A percentile compares a stretch with the other conserved stretches of the same genome.
phyloP scores from a whole-genome alignment of 2,113 vertebrate species.

The Copsychus sechellarum region DNA sequence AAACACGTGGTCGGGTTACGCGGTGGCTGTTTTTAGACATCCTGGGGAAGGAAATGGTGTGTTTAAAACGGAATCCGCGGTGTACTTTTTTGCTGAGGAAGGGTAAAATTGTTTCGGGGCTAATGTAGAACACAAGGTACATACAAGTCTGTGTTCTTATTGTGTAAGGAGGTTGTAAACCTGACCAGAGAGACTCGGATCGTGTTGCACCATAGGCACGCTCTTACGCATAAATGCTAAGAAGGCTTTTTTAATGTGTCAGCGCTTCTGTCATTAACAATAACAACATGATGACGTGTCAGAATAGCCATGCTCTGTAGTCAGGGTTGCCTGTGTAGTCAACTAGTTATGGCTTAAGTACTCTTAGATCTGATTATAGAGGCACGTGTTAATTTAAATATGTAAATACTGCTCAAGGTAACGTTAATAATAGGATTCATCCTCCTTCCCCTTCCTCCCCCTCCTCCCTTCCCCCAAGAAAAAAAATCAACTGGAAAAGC shows the following conservation, averaged over 20 bases:
- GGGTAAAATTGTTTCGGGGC: background rate
- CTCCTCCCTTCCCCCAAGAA: background rate
- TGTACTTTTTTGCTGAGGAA: background rate
- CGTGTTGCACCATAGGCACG: background rate
- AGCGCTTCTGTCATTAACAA: background rate
- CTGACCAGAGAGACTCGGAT: background rate
- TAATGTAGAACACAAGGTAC: fast-evolving
- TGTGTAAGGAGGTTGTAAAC: background rate
- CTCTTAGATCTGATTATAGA: constrained; percentile 16
- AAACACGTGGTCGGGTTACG: background rate
- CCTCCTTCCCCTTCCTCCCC: constrained; percentile 6
- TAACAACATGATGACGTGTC: background rate
- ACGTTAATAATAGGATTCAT: constrained; percentile 54
- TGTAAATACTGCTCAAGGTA: constrained; percentile 37
- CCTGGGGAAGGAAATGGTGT: background rate
- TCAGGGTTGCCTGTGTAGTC: background rate
- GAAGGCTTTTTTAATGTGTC: background rate
- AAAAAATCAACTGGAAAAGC: constrained; percentile 30
- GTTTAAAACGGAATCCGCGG: fast-evolving
- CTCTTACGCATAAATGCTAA: background rate
- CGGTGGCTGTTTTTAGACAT: background rate
- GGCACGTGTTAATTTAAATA: constrained; percentile 25
- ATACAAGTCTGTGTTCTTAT: fast-evolving
- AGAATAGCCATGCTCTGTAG: background rate
- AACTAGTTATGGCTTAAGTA: constrained; percentile 11